Evolutionary conservation across 1,140 invertebrate species (phyloP).

Genomic region (Lycorma delicatula): DNA sequence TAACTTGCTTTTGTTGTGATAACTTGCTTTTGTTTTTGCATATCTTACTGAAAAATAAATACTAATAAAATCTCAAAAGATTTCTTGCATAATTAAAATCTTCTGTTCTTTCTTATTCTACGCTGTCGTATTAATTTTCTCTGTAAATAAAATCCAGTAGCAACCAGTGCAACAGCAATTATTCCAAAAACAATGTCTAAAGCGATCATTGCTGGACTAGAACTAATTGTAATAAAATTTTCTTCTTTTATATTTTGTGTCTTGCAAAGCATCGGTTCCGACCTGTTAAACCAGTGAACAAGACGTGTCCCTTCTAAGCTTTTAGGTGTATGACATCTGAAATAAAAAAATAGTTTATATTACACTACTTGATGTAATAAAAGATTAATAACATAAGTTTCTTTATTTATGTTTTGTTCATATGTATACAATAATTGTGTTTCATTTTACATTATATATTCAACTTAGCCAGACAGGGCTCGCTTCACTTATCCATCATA

Average conservation of each 20-base stretch:
- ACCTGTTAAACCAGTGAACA: constrained; percentile 44
- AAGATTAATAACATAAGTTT: too few relatives aligned
- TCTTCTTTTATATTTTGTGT: background rate
- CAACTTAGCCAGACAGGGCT: too few relatives aligned
- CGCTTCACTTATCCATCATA: too few relatives aligned
- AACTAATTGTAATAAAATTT: background rate
- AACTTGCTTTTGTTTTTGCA: too few relatives aligned
- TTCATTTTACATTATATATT: too few relatives aligned
- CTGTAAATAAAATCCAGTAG: constrained; percentile 5
- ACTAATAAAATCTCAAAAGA: too few relatives aligned
- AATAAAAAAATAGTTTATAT: constrained; percentile 14
- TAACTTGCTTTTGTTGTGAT: too few relatives aligned
- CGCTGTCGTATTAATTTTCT: background rate
- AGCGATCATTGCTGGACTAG: constrained; percentile 9
- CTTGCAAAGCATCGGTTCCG: constrained; percentile 37
- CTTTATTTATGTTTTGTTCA: too few relatives aligned
- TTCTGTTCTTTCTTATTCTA: background rate
- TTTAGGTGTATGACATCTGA: constrained; percentile 39
- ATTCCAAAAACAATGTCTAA: background rate
- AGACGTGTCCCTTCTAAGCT: constrained; percentile 37
- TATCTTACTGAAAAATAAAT: too few relatives aligned
- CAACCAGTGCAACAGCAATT: constrained; percentile 2
- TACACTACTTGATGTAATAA: too few relatives aligned
- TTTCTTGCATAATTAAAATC: constrained; percentile 2
- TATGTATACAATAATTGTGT: too few relatives aligned